Evolutionary conservation across 2,888 invertebrate species (phyloP).

Genomic region (Volucella zonaria): DNA sequence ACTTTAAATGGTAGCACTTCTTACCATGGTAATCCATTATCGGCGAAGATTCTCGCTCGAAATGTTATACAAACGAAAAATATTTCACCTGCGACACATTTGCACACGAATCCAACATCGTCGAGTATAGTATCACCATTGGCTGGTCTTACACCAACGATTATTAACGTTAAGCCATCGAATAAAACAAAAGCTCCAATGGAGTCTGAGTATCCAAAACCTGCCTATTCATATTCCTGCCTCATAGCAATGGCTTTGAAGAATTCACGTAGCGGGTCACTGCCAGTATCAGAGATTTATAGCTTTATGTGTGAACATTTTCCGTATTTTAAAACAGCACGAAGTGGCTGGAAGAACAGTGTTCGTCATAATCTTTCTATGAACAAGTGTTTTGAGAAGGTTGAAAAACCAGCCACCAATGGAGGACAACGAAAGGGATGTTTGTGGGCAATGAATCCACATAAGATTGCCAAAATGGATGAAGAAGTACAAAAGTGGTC

Average conservation of each 20-base stretch:
- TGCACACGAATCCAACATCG: conserved; percentile 73
- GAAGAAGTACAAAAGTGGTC: conserved; percentile 99
- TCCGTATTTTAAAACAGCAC: conserved; percentile 99
- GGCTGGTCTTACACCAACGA: conserved; percentile 61
- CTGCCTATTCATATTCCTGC: conserved; percentile 98
- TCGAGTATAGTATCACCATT: conserved; percentile 67
- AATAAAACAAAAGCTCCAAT: conserved; percentile 78
- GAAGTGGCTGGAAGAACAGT: conserved; percentile 99
- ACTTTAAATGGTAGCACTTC: conserved; percentile 75
- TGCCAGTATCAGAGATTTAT: conserved; percentile 99
- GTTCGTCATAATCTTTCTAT: conserved; percentile 98
- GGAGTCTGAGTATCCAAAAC: conserved; percentile 91
- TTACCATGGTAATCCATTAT: conserved; percentile 62
- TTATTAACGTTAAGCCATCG: conserved; percentile 77
- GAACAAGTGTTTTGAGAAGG: conserved; percentile 99
- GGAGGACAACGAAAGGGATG: conserved; percentile 93
- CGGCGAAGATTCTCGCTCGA: conserved; percentile 77
- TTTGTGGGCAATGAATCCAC: conserved; percentile 98
- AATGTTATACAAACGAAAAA: conserved; percentile 79
- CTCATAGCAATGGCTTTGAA: conserved; percentile 98
- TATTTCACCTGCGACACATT: conserved; percentile 79
- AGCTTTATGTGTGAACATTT: conserved; percentile 99
- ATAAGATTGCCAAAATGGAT: conserved; percentile 97
- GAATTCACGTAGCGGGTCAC: conserved; percentile 95
- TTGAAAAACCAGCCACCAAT: conserved; percentile 95